These are phyloP conservation scores for Leptopilina clavipes DNA, from an alignment of 1,140 invertebrate genomes.

Conservation along the genomic window DNA sequence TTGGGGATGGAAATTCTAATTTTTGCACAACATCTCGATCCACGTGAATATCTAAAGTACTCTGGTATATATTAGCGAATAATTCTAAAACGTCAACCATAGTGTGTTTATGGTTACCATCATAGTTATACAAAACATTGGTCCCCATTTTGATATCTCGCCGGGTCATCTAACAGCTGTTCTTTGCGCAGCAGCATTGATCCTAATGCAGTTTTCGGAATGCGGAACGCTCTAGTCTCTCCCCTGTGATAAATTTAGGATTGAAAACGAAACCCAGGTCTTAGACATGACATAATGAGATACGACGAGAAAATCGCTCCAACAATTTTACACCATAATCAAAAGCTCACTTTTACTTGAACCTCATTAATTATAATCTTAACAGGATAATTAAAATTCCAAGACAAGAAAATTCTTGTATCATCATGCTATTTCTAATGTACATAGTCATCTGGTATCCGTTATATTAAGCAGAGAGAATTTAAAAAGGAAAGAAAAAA, in stretches of 20 bases:
- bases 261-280: slow-evolving; percentile 19
- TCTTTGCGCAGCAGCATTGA: slow-evolving; percentile 34
- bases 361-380: neutral
- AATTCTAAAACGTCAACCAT: neutral
- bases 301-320: slow-evolving; percentile 12
- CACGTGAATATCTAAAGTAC: neutral
- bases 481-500: neutral
- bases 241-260: slow-evolving; percentile 30
- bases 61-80: neutral
- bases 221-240: slow-evolving; percentile 26
- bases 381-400: slow-evolving; percentile 16
- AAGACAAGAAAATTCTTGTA: slow-evolving; percentile 6
- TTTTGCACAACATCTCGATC: neutral
- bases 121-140: slow-evolving; percentile 13
- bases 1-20: no score
- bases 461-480: neutral
- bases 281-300: slow-evolving; percentile 11
- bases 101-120: slow-evolving; percentile 8
- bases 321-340: slow-evolving; percentile 18
- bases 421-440: neutral
- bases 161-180: slow-evolving; percentile 33
- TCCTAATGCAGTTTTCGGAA: slow-evolving; percentile 33
- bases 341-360: slow-evolving; percentile 6
- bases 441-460: neutral
- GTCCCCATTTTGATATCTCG: slow-evolving; percentile 31